Evolutionary conservation across 2,888 invertebrate species (phyloP).

Genomic region (Phymatocera aterrima): DNA sequence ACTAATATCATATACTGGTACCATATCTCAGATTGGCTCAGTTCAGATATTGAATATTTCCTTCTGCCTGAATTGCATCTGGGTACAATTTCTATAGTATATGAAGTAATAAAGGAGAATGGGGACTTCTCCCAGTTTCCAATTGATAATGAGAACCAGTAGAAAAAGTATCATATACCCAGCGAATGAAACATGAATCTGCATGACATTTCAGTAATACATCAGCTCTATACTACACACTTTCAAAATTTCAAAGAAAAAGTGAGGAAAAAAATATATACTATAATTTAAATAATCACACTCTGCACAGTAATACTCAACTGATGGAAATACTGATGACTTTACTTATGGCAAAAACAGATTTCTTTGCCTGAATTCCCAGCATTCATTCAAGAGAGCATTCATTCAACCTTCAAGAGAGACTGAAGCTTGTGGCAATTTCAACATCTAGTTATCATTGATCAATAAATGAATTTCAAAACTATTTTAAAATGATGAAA

Average conservation of each 20-base stretch:
- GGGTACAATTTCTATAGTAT: background rate
- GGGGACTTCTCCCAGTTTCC: background rate
- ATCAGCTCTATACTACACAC: background rate
- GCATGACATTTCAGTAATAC: constrained; percentile 30
- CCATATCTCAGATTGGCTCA: background rate
- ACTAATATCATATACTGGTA: background rate
- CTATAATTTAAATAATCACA: constrained; percentile 21
- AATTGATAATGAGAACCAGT: background rate
- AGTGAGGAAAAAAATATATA: constrained; percentile 4
- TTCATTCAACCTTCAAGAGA: no score
- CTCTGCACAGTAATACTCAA: background rate
- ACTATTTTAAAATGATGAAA: background rate
- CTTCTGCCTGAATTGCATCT: no score
- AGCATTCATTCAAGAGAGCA: background rate
- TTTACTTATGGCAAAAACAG: background rate
- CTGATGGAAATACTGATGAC: background rate
- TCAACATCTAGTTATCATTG: background rate
- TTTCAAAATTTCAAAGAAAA: constrained; percentile 4
- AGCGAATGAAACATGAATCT: constrained; percentile 10
- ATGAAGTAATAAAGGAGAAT: background rate
- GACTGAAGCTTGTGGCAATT: background rate
- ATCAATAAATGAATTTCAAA: background rate
- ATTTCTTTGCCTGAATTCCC: background rate
- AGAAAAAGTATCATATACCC: background rate
- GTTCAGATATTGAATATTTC: background rate